phyloP scores from a whole-genome alignment of 2,113 vertebrate species.

The Panthera leo region DNA sequence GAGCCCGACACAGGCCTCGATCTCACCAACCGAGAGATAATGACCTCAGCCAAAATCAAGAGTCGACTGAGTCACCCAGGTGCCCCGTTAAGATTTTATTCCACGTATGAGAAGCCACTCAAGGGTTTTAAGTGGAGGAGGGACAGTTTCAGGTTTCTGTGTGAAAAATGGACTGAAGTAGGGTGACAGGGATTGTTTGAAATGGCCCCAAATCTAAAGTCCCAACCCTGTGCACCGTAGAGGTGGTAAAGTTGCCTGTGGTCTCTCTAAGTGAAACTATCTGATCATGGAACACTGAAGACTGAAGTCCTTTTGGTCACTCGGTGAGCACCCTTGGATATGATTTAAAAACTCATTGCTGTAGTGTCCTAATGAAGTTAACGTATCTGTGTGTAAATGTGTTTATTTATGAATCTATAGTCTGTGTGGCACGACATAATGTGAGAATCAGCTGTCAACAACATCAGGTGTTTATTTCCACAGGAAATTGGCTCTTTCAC shows the following conservation, averaged over 20 bases:
- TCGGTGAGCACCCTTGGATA: neutral
- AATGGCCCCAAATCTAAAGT: neutral
- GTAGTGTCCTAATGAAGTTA: neutral
- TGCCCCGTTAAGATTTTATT: neutral
- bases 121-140: neutral
- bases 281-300: neutral
- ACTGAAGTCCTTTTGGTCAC: neutral
- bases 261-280: neutral
- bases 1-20: no score
- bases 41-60: no score
- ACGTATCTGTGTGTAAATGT: neutral
- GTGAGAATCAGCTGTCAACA: neutral
- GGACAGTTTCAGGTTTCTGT: neutral
- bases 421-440: rapidly evolving
- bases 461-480: neutral
- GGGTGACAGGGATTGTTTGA: neutral
- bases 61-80: no score
- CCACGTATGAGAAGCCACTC: neutral
- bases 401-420: neutral
- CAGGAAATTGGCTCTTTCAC: conserved; percentile 88
- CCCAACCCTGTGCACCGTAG: neutral
- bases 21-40: no score
- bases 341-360: neutral
- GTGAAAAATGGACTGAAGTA: neutral
- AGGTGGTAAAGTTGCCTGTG: neutral